These are phyloP conservation scores for Mystacornis crossleyi DNA, from an alignment of 2,113 vertebrate genomes.

Conservation along the genomic window DNA sequence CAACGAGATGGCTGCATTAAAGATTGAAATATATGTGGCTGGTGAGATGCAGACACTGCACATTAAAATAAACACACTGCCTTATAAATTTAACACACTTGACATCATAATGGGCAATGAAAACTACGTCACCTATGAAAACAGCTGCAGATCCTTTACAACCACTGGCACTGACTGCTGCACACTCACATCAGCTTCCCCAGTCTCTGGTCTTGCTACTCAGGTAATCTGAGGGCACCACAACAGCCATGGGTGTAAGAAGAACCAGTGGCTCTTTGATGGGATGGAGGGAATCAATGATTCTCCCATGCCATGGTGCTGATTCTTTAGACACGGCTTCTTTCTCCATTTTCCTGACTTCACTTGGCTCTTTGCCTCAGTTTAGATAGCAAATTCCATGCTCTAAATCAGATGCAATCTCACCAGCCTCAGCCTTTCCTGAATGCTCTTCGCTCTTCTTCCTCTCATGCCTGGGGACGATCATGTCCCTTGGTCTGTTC, in stretches of 20 bases:
- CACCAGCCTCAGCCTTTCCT: not conserved
- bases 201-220: not conserved
- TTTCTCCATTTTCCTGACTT: not conserved
- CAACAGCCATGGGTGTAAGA: not conserved
- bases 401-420: not conserved
- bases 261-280: not conserved
- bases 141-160: not conserved
- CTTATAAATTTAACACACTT: conserved; percentile 35
- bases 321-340: not conserved
- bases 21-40: conserved; percentile 30
- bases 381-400: not conserved
- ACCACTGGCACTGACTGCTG: not conserved
- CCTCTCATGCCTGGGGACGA: not conserved
- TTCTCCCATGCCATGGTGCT: not conserved
- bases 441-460: not conserved
- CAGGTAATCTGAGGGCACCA: not conserved
- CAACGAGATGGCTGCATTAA: conserved; percentile 44
- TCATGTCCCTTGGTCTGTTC: not conserved
- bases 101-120: conserved; percentile 23
- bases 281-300: not conserved
- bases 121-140: conserved; percentile 34
- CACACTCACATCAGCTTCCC: not conserved
- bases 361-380: not conserved
- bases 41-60: conserved; percentile 30
- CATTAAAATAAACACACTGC: conserved; percentile 45